A percentile compares a stretch with the other conserved stretches of the same genome.
Conservation (phyloP, 2,888 invertebrate species). For the Leptinotarsa peninsularis region DNA sequence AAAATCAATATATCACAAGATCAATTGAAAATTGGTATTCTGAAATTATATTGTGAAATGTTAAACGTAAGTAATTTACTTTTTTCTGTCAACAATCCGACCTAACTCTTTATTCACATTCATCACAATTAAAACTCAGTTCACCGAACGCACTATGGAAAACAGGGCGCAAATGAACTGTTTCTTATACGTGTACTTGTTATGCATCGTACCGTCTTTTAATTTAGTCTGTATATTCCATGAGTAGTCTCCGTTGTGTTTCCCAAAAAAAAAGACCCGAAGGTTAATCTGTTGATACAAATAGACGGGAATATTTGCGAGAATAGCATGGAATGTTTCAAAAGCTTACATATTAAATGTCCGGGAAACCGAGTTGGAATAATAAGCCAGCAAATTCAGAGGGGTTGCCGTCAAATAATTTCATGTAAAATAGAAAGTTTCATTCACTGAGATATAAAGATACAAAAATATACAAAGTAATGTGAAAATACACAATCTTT, state of each 20-base stretch:
- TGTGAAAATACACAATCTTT: no score
- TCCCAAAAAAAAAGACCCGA: not conserved
- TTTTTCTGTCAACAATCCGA: no score
- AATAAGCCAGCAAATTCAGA: not conserved
- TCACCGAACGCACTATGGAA: not conserved
- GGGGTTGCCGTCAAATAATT: no score
- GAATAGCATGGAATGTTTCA: slow-evolving; percentile 6
- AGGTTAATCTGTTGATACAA: slow-evolving; percentile 6
- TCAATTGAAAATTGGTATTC: no score
- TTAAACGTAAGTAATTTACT: no score
- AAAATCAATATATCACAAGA: no score
- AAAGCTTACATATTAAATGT: not conserved
- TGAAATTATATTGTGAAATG: no score
- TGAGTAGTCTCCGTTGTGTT: not conserved
- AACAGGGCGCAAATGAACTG: not conserved
- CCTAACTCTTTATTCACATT: not conserved
- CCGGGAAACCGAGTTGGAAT: not conserved
- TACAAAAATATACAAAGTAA: no score
- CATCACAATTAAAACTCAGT: not conserved
- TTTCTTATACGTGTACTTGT: not conserved
- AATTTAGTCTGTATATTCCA: not conserved
- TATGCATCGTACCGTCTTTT: slow-evolving; percentile 9
- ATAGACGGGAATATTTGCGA: slow-evolving; percentile 1
- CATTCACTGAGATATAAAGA: no score
- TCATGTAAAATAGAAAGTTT: no score